These are phyloP conservation scores for Sminthurides bifidus DNA, from an alignment of 1,140 invertebrate species.

Conservation along the genomic window DNA sequence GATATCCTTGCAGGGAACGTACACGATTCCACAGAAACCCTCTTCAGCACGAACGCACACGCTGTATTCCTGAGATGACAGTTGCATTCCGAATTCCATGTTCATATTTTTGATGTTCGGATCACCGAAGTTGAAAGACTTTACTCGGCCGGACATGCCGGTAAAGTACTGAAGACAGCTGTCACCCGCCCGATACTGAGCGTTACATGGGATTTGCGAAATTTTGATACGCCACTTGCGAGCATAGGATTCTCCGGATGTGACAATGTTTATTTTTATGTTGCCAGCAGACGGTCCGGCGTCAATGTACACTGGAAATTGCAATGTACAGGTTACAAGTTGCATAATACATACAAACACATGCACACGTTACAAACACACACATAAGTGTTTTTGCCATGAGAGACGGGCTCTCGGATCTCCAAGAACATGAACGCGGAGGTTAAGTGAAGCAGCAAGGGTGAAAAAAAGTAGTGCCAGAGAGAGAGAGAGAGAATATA, in stretches of 20 bases:
- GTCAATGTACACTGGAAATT: conserved; percentile 30
- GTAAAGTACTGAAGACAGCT: conserved; percentile 36
- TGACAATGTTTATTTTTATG: conserved; percentile 39
- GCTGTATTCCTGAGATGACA: conserved; percentile 33
- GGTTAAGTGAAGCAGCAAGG: too few relatives aligned
- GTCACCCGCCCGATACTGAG: conserved; percentile 52
- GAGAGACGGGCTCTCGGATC: too few relatives aligned
- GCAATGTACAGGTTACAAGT: too few relatives aligned
- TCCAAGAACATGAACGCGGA: too few relatives aligned
- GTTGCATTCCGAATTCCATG: conserved; percentile 27
- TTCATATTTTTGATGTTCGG: conserved; percentile 16
- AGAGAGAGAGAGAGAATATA: neutral
- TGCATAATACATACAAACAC: too few relatives aligned
- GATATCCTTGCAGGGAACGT: conserved; percentile 29
- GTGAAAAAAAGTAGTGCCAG: too few relatives aligned
- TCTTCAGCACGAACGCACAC: conserved; percentile 32
- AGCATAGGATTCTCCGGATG: conserved; percentile 28
- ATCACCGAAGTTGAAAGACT: conserved; percentile 36
- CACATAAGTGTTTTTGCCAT: too few relatives aligned
- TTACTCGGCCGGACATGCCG: conserved; percentile 32
- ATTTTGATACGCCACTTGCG: conserved; percentile 37
- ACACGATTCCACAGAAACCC: conserved; percentile 32
- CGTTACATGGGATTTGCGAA: conserved; percentile 40
- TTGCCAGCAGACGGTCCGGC: conserved; percentile 42
- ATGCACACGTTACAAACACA: too few relatives aligned